Conservation (phyloP, 2,113 vertebrate species). For the Anhinga rufa region DNA sequence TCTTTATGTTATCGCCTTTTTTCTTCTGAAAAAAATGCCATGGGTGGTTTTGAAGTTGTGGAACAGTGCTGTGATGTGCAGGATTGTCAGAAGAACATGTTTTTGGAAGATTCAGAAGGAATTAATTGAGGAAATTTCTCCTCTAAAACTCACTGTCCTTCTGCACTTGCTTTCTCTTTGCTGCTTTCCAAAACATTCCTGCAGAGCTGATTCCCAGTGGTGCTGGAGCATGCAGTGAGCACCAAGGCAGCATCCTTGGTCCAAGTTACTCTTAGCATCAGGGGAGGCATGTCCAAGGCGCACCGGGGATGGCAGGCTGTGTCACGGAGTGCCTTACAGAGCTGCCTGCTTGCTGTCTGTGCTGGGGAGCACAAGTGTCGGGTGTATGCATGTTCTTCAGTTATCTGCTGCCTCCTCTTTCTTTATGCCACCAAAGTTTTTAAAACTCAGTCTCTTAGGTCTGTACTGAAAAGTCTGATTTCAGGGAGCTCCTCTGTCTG, state of each 20-base stretch:
- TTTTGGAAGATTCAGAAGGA: neutral
- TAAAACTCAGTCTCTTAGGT: neutral
- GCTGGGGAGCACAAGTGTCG: neutral
- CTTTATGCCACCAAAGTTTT: neutral
- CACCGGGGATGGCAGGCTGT: neutral
- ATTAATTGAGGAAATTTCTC: neutral
- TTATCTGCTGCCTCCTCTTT: neutral
- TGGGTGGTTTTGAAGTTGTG: neutral
- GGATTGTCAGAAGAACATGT: neutral
- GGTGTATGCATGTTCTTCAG: accelerated
- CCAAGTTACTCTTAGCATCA: neutral
- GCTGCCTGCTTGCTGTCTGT: neutral
- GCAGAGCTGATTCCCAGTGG: neutral
- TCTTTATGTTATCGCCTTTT: neutral
- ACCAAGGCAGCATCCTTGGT: neutral
- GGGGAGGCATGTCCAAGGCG: neutral
- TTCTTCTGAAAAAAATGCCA: neutral
- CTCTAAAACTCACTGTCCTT: neutral
- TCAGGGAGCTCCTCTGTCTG: neutral
- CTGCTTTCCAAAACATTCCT: neutral
- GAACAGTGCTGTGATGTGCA: neutral
- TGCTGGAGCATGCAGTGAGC: neutral
- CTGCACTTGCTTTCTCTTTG: neutral
- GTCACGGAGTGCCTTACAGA: accelerated
- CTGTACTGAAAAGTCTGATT: neutral